Percentiles rank a stretch among this genome's conserved stretches.
Conservation (phyloP, 2,113 vertebrate species). For the Condylura cristata region DNA sequence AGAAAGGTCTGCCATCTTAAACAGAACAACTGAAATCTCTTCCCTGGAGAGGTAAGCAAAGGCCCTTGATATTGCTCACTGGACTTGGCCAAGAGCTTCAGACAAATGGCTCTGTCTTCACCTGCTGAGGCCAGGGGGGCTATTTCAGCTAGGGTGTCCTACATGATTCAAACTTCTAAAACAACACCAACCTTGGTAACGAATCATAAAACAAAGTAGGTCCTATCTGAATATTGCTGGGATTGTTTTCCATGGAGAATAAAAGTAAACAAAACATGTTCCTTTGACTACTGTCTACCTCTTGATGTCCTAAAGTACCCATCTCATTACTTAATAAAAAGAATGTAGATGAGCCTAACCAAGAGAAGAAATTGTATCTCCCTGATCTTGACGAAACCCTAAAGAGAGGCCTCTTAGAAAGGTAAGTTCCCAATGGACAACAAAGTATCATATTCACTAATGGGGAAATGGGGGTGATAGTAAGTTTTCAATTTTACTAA, state of each 20-base stretch:
- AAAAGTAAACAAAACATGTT: background rate
- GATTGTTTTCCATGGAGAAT: background rate
- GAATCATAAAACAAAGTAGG: background rate
- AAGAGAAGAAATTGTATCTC: background rate
- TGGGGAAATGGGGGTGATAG: background rate
- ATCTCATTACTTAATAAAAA: background rate
- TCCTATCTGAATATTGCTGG: background rate
- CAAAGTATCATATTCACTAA: background rate
- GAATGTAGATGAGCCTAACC: background rate
- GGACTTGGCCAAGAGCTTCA: background rate
- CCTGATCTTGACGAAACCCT: background rate
- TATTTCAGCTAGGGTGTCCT: background rate
- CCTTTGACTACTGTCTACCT: background rate
- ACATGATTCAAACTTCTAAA: background rate
- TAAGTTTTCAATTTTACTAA: background rate
- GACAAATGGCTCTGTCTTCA: slow-evolving; percentile 10
- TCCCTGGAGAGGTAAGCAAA: background rate
- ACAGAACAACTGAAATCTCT: background rate
- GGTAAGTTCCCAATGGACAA: background rate
- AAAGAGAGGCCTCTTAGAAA: background rate
- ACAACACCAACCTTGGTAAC: background rate
- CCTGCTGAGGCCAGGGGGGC: background rate
- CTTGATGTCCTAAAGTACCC: background rate
- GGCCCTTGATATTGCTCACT: background rate
- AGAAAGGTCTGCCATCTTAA: background rate